phyloP scores from a whole-genome alignment of 2,888 invertebrate species.

The Acanthoscelides obtectus region DNA sequence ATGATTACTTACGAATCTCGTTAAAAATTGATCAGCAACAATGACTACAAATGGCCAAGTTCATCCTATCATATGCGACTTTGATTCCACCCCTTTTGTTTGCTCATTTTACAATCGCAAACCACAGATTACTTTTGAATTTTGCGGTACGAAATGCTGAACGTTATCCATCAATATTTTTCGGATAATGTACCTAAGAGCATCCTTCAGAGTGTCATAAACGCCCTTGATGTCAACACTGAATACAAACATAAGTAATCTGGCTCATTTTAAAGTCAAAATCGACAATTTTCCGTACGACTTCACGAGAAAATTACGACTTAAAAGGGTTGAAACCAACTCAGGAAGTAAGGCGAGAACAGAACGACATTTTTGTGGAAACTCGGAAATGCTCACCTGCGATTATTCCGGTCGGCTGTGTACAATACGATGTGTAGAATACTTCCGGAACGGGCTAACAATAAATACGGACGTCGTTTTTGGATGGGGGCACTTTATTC shows the following conservation, averaged over 20 bases:
- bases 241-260: neutral
- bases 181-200: neutral
- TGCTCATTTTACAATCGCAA: neutral
- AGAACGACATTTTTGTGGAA: neutral
- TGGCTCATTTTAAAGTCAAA: neutral
- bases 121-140: neutral
- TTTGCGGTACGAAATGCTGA: no score
- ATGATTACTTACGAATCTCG: neutral
- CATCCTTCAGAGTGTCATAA: neutral
- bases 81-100: neutral
- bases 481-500: constrained; percentile 28
- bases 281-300: neutral
- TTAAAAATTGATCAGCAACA: neutral
- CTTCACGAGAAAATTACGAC: neutral
- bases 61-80: neutral
- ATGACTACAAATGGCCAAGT: neutral
- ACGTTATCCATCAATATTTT: no score
- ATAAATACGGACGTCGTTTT: neutral
- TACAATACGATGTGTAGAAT: neutral
- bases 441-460: neutral
- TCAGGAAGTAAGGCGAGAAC: neutral
- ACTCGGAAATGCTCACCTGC: neutral
- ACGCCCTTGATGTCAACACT: neutral
- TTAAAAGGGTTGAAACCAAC: neutral
- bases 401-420: neutral